phyloP scores from a whole-genome alignment of 2,888 invertebrate genomes.

The Phania funesta region DNA sequence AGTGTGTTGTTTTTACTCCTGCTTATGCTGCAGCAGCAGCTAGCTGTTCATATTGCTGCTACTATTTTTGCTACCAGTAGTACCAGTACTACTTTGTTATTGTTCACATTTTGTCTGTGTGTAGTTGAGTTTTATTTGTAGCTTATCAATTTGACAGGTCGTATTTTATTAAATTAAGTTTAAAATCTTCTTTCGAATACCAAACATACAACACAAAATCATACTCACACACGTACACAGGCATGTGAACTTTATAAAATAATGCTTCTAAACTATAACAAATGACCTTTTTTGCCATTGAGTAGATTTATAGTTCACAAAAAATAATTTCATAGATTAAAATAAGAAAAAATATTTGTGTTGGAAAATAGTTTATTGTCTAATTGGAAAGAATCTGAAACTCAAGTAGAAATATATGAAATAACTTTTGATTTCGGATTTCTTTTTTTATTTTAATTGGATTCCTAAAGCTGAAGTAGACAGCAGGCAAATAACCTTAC shows the following conservation, averaged over 20 bases:
- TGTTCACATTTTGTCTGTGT: slow-evolving; percentile 24
- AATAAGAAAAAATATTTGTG: neutral
- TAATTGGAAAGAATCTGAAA: slow-evolving; percentile 22
- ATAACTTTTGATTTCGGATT: slow-evolving; percentile 2
- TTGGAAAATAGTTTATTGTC: slow-evolving; percentile 12
- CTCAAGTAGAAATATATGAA: neutral
- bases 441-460: neutral
- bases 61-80: neutral
- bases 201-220: slow-evolving; percentile 37
- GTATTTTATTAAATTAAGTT: slow-evolving; percentile 67
- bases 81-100: neutral
- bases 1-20: slow-evolving; percentile 37
- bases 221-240: neutral
- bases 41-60: slow-evolving; percentile 2
- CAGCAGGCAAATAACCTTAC: neutral
- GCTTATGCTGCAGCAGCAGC: neutral
- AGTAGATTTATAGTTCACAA: slow-evolving; percentile 44
- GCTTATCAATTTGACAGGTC: slow-evolving; percentile 67
- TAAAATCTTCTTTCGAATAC: slow-evolving; percentile 62
- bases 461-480: neutral
- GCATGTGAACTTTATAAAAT: slow-evolving; percentile 34
- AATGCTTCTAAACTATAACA: slow-evolving; percentile 51
- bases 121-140: slow-evolving; percentile 54
- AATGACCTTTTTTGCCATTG: slow-evolving; percentile 46
- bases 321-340: slow-evolving; percentile 42